Conservation (phyloP, 2,888 invertebrate species). For the Pachydiplax longipennis region DNA sequence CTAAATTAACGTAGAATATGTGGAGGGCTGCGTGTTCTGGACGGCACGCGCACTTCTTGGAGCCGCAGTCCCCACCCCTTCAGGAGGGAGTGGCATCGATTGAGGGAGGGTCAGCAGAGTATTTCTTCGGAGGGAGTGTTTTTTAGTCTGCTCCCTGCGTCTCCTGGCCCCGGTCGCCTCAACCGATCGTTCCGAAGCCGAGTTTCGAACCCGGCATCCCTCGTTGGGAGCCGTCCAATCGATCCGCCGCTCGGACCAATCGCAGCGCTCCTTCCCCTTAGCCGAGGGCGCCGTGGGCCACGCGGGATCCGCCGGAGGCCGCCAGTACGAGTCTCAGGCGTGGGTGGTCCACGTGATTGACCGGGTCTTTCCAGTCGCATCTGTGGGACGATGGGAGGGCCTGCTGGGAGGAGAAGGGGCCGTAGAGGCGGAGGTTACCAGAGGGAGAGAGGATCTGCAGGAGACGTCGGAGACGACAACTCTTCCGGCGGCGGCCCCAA, state of each 20-base stretch:
- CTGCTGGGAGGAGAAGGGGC: background rate
- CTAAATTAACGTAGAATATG: too few relatives aligned
- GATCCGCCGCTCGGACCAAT: too few relatives aligned
- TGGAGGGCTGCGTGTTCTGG: too few relatives aligned
- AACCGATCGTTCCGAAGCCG: background rate
- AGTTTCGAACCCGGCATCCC: background rate
- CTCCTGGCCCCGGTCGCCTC: background rate
- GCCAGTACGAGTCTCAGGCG: background rate
- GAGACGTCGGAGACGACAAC: constrained; percentile 6
- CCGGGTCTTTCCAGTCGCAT: background rate
- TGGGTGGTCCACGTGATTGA: background rate
- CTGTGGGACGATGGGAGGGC: background rate
- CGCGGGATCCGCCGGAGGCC: background rate
- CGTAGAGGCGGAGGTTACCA: background rate
- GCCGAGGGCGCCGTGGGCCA: too few relatives aligned
- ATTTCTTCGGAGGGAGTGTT: background rate
- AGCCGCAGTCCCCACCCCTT: background rate
- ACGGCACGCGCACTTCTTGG: too few relatives aligned
- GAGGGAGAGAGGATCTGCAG: background rate
- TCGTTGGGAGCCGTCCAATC: too few relatives aligned
- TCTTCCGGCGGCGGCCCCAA: constrained; percentile 23
- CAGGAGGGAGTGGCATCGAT: too few relatives aligned
- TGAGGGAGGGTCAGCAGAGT: background rate
- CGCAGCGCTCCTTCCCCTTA: background rate
- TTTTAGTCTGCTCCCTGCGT: background rate